Evolutionary conservation across 2,797 vertebrate genomes (phyloP).

Genomic region (Galaxias olidus): DNA sequence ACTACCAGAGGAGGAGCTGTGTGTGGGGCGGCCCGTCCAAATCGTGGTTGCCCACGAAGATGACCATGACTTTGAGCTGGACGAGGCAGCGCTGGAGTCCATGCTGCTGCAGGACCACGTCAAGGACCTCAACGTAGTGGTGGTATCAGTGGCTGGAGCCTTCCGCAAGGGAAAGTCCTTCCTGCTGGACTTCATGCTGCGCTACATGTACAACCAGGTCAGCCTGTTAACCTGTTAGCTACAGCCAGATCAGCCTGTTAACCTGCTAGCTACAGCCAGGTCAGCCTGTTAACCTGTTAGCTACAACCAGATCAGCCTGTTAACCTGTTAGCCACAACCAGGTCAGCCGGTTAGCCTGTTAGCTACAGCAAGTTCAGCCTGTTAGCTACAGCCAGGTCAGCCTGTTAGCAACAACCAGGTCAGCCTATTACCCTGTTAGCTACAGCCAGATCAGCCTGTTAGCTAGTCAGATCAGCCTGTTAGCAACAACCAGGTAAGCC

Average conservation of each 20-base stretch:
- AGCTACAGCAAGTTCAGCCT: background rate
- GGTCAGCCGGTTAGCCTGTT: too few relatives aligned
- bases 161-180: conserved; percentile 92
- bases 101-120: conserved; percentile 86
- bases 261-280: background rate
- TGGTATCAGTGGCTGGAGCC: conserved; percentile 88
- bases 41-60: conserved; percentile 85
- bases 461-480: too few relatives aligned
- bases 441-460: too few relatives aligned
- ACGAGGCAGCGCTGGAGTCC: conserved; percentile 81
- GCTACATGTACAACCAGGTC: conserved; percentile 78
- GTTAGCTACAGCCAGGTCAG: too few relatives aligned
- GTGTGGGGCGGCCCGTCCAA: conserved; percentile 71
- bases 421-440: too few relatives aligned
- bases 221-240: background rate
- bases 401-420: too few relatives aligned
- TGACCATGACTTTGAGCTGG: conserved; percentile 87
- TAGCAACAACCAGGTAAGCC: too few relatives aligned
- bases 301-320: too few relatives aligned
- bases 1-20: conserved; percentile 22
- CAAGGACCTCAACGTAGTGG: conserved; percentile 85
- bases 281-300: background rate
- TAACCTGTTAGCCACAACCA: background rate
- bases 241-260: background rate
- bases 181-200: conserved; percentile 89